Conservation (phyloP, 2,113 vertebrate genomes). For the Brachypteracias leptosomus region DNA sequence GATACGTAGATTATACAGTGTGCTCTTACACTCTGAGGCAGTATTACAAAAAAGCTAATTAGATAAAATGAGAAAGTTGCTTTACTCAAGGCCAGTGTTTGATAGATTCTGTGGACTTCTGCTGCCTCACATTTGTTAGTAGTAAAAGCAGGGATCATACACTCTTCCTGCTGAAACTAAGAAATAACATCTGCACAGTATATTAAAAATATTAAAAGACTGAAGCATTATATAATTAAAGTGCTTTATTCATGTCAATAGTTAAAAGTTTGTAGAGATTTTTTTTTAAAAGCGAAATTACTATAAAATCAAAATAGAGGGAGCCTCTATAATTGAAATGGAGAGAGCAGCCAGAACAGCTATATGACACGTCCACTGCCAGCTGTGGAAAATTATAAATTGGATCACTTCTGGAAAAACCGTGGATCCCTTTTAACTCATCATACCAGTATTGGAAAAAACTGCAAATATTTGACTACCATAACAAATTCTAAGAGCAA, state of each 20-base stretch:
- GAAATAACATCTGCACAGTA: constrained; percentile 7
- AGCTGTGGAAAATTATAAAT: constrained; percentile 63
- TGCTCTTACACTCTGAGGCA: background rate
- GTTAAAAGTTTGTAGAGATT: background rate
- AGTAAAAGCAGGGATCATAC: background rate
- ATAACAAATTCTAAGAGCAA: constrained; percentile 41
- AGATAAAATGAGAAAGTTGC: background rate
- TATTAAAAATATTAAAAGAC: constrained; percentile 2
- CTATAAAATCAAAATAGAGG: background rate
- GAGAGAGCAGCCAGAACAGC: constrained; percentile 29
- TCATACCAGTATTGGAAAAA: background rate
- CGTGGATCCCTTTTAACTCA: constrained; percentile 49
- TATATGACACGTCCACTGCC: constrained; percentile 38
- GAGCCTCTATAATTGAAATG: background rate
- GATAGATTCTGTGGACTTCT: background rate
- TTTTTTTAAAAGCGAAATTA: background rate
- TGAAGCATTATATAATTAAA: background rate
- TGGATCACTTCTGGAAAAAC: constrained; percentile 59
- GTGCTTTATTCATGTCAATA: background rate
- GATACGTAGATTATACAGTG: background rate
- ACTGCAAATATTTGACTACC: constrained; percentile 46
- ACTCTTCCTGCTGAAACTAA: background rate
- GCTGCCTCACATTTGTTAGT: background rate
- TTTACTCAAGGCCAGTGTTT: background rate
- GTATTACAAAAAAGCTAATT: background rate